Base-by-base conservation (phyloP, 2,888 invertebrate species). In the Chrysina gloriosa region DNA sequence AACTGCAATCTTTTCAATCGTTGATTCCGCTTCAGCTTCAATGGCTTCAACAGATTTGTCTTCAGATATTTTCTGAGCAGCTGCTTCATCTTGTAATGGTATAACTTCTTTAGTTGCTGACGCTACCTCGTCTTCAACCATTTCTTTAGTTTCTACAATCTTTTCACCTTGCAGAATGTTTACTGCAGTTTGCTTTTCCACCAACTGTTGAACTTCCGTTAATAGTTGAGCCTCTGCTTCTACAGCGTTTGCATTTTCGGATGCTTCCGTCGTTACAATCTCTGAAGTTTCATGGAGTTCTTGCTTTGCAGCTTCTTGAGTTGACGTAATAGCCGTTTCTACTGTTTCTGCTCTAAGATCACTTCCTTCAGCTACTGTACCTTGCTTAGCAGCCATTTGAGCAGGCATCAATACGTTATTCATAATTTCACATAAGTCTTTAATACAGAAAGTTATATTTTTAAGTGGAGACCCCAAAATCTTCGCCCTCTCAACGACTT, bases 401-500 rank as follows among this genome's bases (percentile, higher is more conserved):
- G 61, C 68, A 3, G 70, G 16, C 36, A 61, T 27, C 2, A 63
- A 31, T 7, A 71, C 63, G 29, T 70, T 67, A 39, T 69, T 72
- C n/a, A 72, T 65, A 56, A 73, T 73, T 47, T 71, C 70, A 39
- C 71, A 72, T 4, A 69, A 64, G 56, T 72, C 67, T 66, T 71
- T 71, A 31, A 74, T 68, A 11, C 64, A 69, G n/a, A 70, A 71
- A 3, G 69, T 68, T 25, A 74, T 68, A 16, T 66, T 69, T 16
- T 67, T 67, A n/a, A 74, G 54, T 1, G 74, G 73, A 2, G 74
- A 74, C 34, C 71, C 70, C 31, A 14, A 25, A 21, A 63, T 29
- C 14, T 23, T 36, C n/a, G 25, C 25, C 16, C 14, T 9, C 9
- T 63, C 42, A 39, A 72, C 65, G 5, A 69, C 61, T 16, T 69